Evolutionary conservation across 2,797 vertebrate genomes (phyloP).

Genomic region (Sebastes nivosus): DNA sequence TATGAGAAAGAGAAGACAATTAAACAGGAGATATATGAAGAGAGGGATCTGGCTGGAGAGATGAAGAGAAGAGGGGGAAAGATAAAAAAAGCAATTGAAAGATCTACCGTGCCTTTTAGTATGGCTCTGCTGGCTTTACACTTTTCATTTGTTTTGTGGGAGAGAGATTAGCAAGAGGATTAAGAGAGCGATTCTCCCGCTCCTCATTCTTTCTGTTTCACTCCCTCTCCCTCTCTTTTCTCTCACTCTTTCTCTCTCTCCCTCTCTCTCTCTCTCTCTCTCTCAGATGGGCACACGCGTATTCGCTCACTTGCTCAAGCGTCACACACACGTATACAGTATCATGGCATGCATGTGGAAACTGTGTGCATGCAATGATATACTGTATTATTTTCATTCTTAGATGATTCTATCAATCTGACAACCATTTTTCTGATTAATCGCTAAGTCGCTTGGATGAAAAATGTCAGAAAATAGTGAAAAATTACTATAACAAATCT

Average conservation of each 20-base stretch:
- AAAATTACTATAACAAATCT: not conserved
- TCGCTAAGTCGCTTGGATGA: not conserved
- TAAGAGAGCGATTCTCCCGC: slow-evolving; percentile 76
- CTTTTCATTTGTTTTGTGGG: slow-evolving; percentile 86
- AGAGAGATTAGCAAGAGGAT: slow-evolving; percentile 83
- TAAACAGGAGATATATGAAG: slow-evolving; percentile 49
- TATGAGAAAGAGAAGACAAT: slow-evolving; percentile 53
- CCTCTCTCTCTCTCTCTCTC: not conserved
- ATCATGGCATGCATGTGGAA: not conserved
- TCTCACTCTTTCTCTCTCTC: slow-evolving; percentile 10
- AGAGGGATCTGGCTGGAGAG: slow-evolving; percentile 27
- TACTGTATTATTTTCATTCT: not conserved
- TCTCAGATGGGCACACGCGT: slow-evolving; percentile 22
- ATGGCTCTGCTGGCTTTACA: slow-evolving; percentile 83
- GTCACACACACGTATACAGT: not conserved
- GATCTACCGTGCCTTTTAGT: slow-evolving; percentile 81
- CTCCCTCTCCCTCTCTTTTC: slow-evolving; percentile 9
- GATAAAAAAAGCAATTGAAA: slow-evolving; percentile 71
- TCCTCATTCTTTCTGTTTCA: slow-evolving; percentile 61
- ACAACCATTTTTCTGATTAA: not conserved
- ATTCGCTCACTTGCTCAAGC: slow-evolving; percentile 16
- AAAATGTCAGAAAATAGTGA: not conserved
- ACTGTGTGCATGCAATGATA: not conserved
- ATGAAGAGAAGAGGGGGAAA: slow-evolving; percentile 33
- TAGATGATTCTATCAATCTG: not conserved